Base-by-base conservation (phyloP, 2,888 invertebrate genomes). In the Apodemia mormo region DNA sequence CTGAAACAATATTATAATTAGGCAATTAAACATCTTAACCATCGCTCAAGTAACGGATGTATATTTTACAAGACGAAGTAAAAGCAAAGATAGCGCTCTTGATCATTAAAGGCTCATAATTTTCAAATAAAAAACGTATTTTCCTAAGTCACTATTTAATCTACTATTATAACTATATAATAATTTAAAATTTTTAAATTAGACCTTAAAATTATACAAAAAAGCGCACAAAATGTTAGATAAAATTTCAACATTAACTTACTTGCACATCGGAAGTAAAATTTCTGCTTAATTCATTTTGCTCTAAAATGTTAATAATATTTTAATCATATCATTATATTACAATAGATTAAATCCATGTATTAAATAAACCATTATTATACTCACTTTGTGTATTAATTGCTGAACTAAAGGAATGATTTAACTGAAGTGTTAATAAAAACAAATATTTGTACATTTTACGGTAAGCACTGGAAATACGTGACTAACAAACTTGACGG, bases 1-100 rank as follows among this genome's bases (percentile, higher is more conserved):
- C 67, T 68, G 67, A 68, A 68, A 61, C 30, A 14, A 2, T 10
- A 43, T 9, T 4, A 64, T 1, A 40, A 40, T 40, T 40, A 40
- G 40, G 8, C 1, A 8, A 8, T 40, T 40, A 8, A 7, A 40
- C 40, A 40, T 40, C 3, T 40, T 40, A 40, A 40, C 40, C 3
- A 40, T 40, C 7, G 8, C 8, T 1, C 40, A 40, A 8, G 7
- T 8, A 37, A 37, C 37, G 22, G 22, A 22, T 37, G 37, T 37
- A 37, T 37, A 37, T 37, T 37, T 37, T 37, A 37, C 7, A 6
- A 37, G 37, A 7, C 37, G 37, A 37, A 37, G 37, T 37, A 7
- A 37, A 37, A 37, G 5, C 37, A 7, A 37, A 37, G 7, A 37
- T 37, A 7, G 2, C 37, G 37, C 7, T 7, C 37, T 37, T 37